Percentiles rank a stretch among this genome's conserved stretches.
Conservation (phyloP, 2,113 vertebrate species). For the Tretioscincus oriximinensis region DNA sequence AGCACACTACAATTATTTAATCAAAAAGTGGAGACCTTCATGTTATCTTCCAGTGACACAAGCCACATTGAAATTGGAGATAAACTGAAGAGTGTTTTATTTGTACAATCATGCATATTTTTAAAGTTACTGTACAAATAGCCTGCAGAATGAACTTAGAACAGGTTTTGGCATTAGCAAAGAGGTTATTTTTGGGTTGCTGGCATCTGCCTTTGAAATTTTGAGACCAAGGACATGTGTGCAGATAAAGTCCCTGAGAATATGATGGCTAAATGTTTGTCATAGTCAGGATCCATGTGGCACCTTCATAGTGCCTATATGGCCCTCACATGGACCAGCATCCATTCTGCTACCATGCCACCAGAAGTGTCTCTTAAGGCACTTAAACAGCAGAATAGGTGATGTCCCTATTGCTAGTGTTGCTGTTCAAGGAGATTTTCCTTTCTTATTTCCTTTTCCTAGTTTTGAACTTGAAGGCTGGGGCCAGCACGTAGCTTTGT, state of each 20-base stretch:
- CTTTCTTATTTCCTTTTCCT: too few relatives aligned
- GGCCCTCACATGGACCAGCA: too few relatives aligned
- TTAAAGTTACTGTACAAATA: constrained; percentile 7
- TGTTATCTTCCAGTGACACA: fast-evolving
- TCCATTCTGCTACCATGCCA: too few relatives aligned
- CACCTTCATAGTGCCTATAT: too few relatives aligned
- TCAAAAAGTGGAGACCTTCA: constrained; percentile 21
- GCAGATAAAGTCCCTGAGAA: background rate
- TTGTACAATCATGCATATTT: background rate
- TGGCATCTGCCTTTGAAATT: constrained; percentile 26
- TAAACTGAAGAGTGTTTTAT: constrained; percentile 16
- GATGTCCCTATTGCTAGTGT: too few relatives aligned
- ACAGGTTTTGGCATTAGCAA: background rate
- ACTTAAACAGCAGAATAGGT: too few relatives aligned
- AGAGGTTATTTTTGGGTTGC: background rate
- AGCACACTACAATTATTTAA: background rate
- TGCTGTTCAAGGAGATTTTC: too few relatives aligned
- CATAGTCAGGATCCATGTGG: too few relatives aligned
- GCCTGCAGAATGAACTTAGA: background rate
- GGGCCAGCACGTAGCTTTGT: too few relatives aligned
- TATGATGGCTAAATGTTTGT: too few relatives aligned
- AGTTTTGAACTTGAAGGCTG: too few relatives aligned
- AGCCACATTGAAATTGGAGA: background rate
- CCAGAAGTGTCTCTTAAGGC: too few relatives aligned
- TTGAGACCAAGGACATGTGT: background rate